These are phyloP conservation scores for Lingula anatina DNA, from an alignment of 2,888 invertebrate genomes.

Conservation along the genomic window DNA sequence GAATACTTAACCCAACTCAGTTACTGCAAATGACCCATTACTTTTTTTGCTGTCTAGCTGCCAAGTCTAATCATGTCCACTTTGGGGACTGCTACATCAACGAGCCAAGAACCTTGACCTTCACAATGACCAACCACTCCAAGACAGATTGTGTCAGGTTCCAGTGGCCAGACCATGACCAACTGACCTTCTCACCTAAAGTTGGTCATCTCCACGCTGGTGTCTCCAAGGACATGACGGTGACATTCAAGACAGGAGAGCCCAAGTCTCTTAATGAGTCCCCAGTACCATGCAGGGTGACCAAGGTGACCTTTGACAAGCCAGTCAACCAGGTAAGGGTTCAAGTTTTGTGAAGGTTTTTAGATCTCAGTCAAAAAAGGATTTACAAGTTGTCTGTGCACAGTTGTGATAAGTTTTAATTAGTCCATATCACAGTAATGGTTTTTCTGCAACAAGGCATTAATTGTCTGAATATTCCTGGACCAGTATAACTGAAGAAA, in stretches of 20 bases:
- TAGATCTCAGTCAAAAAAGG: too few relatives aligned
- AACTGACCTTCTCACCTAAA: slow-evolving; percentile 56
- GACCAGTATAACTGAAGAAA: too few relatives aligned
- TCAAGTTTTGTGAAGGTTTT: too few relatives aligned
- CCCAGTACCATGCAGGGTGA: slow-evolving; percentile 36
- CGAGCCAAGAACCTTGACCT: slow-evolving; percentile 40
- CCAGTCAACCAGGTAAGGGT: slow-evolving; percentile 28
- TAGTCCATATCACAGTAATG: too few relatives aligned
- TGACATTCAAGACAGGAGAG: slow-evolving; percentile 55
- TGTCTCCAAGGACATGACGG: slow-evolving; percentile 56
- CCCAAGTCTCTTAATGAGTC: slow-evolving; percentile 42
- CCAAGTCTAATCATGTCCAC: slow-evolving; percentile 45
- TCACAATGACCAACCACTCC: slow-evolving; percentile 49
- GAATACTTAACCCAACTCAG: too few relatives aligned
- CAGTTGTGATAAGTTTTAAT: too few relatives aligned
- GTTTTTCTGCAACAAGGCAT: too few relatives aligned
- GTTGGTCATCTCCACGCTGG: slow-evolving; percentile 48
- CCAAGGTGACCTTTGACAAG: slow-evolving; percentile 46
- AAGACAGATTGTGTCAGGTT: slow-evolving; percentile 41
- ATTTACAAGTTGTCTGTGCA: too few relatives aligned
- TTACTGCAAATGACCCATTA: too few relatives aligned
- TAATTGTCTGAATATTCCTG: too few relatives aligned
- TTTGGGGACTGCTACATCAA: slow-evolving; percentile 51
- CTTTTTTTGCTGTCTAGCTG: too few relatives aligned
- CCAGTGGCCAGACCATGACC: slow-evolving; percentile 44